Conservation (phyloP, 1,140 invertebrate genomes). For the Galleria mellonella region DNA sequence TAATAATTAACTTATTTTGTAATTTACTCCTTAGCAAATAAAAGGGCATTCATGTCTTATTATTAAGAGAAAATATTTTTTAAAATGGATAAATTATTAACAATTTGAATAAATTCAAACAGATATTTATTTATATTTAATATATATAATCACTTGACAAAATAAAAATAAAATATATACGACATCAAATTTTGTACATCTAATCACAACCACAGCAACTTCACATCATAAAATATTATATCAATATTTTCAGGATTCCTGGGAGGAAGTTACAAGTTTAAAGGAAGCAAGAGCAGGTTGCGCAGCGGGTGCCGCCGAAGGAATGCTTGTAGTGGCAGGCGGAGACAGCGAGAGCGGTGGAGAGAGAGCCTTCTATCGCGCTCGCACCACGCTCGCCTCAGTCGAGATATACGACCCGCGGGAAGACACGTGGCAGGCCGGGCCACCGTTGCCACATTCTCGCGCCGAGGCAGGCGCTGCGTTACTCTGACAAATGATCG, state of each 20-base stretch:
- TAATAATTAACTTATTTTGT: no score
- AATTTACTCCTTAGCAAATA: neutral
- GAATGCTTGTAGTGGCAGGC: conserved; percentile 62
- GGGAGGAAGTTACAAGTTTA: conserved; percentile 85
- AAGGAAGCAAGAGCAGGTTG: conserved; percentile 86
- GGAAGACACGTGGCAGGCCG: conserved; percentile 84
- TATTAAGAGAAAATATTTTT: no score
- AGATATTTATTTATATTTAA: no score
- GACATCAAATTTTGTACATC: no score
- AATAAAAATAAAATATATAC: no score
- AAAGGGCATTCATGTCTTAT: neutral
- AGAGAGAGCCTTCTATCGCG: conserved; percentile 88
- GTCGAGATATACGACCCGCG: conserved; percentile 89
- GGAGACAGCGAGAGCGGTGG: conserved; percentile 62
- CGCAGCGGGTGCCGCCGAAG: conserved; percentile 88
- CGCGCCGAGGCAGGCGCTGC: conserved; percentile 80
- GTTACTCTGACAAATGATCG: conserved; percentile 36
- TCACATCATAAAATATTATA: no score
- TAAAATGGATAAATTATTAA: no score
- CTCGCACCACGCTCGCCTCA: conserved; percentile 85
- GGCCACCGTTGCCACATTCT: conserved; percentile 84
- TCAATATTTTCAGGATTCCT: conserved; percentile 80
- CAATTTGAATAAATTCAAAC: no score
- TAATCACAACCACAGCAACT: no score
- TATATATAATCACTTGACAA: no score